Evolutionary conservation across 64 coral and sea anemone genomes (phyloP).

Genomic region (Porites lutea): DNA sequence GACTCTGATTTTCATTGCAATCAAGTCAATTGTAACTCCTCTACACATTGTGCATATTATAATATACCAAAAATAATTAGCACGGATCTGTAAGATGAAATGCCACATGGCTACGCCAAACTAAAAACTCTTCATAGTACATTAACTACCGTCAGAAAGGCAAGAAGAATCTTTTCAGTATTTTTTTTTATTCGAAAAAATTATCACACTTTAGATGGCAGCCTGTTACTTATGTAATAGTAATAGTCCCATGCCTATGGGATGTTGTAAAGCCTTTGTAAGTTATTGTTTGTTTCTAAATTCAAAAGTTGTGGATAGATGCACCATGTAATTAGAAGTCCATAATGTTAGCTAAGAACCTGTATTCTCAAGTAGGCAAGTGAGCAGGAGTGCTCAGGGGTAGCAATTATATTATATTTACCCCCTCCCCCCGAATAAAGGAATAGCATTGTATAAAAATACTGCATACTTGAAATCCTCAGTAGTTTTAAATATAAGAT

Average conservation of each 20-base stretch:
- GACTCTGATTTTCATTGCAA: no score
- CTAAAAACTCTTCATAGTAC: no score
- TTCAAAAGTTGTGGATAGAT: slow-evolving; percentile 3
- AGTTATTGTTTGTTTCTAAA: neutral
- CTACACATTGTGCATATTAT: no score
- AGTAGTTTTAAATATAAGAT: slow-evolving; percentile 7
- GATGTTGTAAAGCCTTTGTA: slow-evolving; percentile 15
- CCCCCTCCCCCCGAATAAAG: neutral
- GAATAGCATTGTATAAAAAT: slow-evolving; percentile 9
- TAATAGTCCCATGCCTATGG: neutral
- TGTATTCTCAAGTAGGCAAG: slow-evolving; percentile 6
- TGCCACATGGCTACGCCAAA: no score
- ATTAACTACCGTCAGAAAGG: no score
- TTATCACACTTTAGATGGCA: no score
- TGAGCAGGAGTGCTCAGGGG: neutral
- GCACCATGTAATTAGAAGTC: slow-evolving; percentile 2
- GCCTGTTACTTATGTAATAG: neutral
- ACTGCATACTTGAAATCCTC: slow-evolving; percentile 14
- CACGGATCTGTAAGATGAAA: no score
- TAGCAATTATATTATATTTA: slow-evolving; percentile 13
- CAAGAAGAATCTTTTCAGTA: no score
- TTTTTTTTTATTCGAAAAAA: no score
- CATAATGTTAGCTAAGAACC: neutral
- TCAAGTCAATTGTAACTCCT: no score
- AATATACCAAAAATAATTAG: no score